These are phyloP conservation scores for Phymanthus crucifer DNA, from an alignment of 92 coral and sea anemone species.

Conservation along the genomic window DNA sequence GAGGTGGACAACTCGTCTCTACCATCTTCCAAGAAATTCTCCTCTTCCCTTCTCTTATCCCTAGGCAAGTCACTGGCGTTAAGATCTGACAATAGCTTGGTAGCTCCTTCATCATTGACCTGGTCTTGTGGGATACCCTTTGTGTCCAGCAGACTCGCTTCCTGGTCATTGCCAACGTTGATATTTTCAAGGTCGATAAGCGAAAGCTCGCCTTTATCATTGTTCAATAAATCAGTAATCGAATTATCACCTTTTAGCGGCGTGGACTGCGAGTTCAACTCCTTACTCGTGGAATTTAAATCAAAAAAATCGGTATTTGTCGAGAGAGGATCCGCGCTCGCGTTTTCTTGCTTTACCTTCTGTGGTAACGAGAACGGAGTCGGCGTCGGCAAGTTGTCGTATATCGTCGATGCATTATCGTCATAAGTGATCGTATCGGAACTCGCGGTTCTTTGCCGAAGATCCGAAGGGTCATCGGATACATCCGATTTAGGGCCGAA, in stretches of 20 bases:
- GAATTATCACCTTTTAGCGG: not conserved
- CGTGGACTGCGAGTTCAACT: not conserved
- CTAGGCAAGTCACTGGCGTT: not conserved
- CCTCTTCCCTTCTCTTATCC: not conserved
- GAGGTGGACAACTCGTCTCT: conserved; percentile 13
- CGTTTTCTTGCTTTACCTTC: not conserved
- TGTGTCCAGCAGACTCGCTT: not conserved
- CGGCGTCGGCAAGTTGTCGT: conserved; percentile 73
- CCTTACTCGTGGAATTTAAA: not conserved
- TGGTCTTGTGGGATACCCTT: not conserved
- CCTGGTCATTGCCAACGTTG: not conserved
- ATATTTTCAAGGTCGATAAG: not conserved
- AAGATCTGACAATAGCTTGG: not conserved
- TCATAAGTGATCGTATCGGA: conserved; percentile 67
- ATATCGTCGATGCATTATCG: conserved; percentile 42
- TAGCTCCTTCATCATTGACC: not conserved
- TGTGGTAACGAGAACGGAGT: conserved; percentile 34
- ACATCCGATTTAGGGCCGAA: conserved; percentile 36
- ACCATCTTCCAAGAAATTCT: conserved; percentile 8
- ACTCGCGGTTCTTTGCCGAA: conserved; percentile 66
- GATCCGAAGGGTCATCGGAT: conserved; percentile 42
- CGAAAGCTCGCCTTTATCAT: not conserved
- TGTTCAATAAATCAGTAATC: not conserved
- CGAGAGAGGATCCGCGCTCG: not conserved
- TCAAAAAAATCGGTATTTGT: not conserved